Conservation (phyloP, 2,113 vertebrate species). For the Narcine bancroftii region DNA sequence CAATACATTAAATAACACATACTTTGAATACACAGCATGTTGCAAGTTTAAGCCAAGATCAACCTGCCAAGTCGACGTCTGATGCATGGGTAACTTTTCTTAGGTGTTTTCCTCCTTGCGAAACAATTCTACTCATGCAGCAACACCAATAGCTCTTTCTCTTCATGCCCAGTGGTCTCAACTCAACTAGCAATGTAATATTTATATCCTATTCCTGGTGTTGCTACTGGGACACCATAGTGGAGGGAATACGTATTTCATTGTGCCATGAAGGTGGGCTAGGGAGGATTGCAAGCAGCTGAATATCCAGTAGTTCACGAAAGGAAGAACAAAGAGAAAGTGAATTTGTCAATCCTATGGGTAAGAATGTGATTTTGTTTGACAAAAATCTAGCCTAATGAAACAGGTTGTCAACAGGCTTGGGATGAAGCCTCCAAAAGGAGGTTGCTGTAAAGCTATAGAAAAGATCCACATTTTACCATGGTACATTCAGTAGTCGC, state of each 20-base stretch:
- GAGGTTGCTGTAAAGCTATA: not conserved
- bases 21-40: not conserved
- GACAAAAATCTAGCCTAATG: not conserved
- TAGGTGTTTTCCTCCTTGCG: not conserved
- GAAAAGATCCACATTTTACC: not conserved
- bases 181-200: not conserved
- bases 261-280: not conserved
- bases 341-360: not conserved
- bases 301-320: not conserved
- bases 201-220: not conserved
- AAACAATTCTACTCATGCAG: not conserved
- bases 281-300: not conserved
- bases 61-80: not conserved
- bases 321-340: not conserved
- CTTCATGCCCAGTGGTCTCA: not conserved
- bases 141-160: not conserved
- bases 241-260: not conserved
- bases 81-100: not conserved
- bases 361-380: not conserved
- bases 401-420: not conserved
- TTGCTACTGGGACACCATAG: not conserved
- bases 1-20: not conserved
- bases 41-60: not conserved
- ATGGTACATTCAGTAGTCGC: too few species aligned
- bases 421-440: not conserved